Base-by-base conservation (phyloP, 2,888 invertebrate genomes). In the Stratiomys singularior region DNA sequence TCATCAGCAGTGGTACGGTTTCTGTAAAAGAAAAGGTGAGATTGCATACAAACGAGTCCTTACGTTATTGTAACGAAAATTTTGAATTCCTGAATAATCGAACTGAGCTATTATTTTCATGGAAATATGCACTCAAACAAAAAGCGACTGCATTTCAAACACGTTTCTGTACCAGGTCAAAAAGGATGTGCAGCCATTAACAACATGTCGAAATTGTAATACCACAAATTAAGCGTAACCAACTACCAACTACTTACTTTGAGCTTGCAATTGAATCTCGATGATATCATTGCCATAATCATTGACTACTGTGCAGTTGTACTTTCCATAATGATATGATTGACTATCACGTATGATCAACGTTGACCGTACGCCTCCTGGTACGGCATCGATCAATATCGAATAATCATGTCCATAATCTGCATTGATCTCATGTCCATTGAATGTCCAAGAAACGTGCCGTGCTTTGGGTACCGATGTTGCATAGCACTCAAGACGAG, bases 251-350 rank as follows among this genome's bases (percentile, higher is more conserved):
- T 81, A 91, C 94, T 93, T 90, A 97, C 97, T 95, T 89, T 95
- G 95, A 81, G 96, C 93, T 85, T 92, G 92, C 81, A 98, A 89
- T 79, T 92, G 90, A 81, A 98, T 97, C 85, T 95, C 93, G 82
- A 94, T 91, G 69, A 93, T 92, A 85, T 95, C 96, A 81, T 92
- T 92, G 60, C 98, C 98, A 82, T 95, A 97, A 80, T 94, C 93
- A 86, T 98, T 98, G 71, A 93, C 92, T 28, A 97, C 96, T 71
- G 96, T 95, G 87, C 98, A 98, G 88, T 96, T 97, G 89, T 97
- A 98, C 82, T 92, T 90, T 63, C 97, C 97, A 84, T 96, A 98
- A 86, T 98, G 97, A 82, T 92, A 91, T 30, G 93, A 92, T 84
- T 93, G 93, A 56, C 96, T 95, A 84, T 96, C 94, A 74, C 94